Evolutionary conservation across 2,113 vertebrate species (phyloP).

Genomic region (Euleptes europaea): DNA sequence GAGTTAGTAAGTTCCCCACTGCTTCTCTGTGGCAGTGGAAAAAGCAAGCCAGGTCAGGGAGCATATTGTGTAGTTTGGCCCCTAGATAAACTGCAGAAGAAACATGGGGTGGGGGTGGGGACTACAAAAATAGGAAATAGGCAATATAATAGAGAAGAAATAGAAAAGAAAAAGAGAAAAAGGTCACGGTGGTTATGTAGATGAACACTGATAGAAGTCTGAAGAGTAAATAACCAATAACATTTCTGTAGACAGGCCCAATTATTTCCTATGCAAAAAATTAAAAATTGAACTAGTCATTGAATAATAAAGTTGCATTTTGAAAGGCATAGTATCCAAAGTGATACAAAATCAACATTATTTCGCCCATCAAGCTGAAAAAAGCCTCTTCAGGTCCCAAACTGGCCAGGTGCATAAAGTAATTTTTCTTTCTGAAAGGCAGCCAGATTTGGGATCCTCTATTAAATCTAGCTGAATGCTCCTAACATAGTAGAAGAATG

Average conservation of each 20-base stretch:
- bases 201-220: background rate
- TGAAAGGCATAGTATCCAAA: background rate
- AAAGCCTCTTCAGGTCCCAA: background rate
- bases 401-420: background rate
- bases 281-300: too few relatives aligned
- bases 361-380: background rate
- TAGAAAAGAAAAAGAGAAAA: background rate
- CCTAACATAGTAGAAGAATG: too few relatives aligned
- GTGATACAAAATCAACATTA: background rate
- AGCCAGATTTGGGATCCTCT: too few relatives aligned
- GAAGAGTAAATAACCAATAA: background rate
- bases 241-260: background rate
- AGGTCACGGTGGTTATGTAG: too few relatives aligned
- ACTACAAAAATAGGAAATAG: background rate
- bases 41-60: too few relatives aligned
- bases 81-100: too few relatives aligned
- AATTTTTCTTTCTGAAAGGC: background rate
- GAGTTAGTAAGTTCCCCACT: too few relatives aligned
- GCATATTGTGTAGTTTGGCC: too few relatives aligned
- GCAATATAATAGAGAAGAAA: background rate
- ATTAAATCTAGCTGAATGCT: too few relatives aligned
- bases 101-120: too few relatives aligned
- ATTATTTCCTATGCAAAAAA: too few relatives aligned
- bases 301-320: background rate
- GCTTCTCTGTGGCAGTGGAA: too few relatives aligned